Evolutionary conservation across 2,797 vertebrate genomes (phyloP), one percentile per base, ranked within the genome.

Genomic region (Corythornis leucogaster): DNA sequence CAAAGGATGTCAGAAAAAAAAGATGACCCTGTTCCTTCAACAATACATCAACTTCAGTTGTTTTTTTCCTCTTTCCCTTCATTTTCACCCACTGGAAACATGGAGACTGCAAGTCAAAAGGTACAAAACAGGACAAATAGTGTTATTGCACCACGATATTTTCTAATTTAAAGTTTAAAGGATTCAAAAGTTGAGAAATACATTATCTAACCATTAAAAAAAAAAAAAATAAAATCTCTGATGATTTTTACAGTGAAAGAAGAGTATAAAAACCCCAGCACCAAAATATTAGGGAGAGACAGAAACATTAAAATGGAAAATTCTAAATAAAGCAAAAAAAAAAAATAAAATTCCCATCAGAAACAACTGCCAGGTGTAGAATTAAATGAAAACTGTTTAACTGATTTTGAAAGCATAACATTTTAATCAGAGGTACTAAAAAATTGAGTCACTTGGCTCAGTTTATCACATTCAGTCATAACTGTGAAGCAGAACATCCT

Each of bases 391-490:
- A 90, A 85, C 22, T 53, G 19, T 69, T 82, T 55, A 75, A 75
- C 46, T 82, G 43, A 12, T 91, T 95, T 91, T 91, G 61, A 86
- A 92, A 93, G 9, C 51, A 85, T 30, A 90, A 66, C 24, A 80
- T 63, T 70, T 93, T 57, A 92, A 86, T 75, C 61, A 77, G 53
- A 85, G 38, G 58, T 89, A 31, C 21, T 77, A 88, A 85, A 33
- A 93, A 84, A 90, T 8, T 76, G 75, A 95, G 68, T 94, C 71
- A 77, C 79, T 90, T 92, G 77, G 24, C 83, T 95, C 68, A 68
- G 80, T 48, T 79, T 61, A 77, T 84, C 83, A 57, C 33, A 92
- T 42, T n/a, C 50, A 77, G 70, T 90, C 40, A 12, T 84, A 89
- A 73, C n/a, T 54, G 50, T 74, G 85, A 91, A 90, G 54, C 28